These are phyloP conservation scores for Anagrus nilaparvatae DNA, from an alignment of 1,140 invertebrate species.

Conservation along the genomic window DNA sequence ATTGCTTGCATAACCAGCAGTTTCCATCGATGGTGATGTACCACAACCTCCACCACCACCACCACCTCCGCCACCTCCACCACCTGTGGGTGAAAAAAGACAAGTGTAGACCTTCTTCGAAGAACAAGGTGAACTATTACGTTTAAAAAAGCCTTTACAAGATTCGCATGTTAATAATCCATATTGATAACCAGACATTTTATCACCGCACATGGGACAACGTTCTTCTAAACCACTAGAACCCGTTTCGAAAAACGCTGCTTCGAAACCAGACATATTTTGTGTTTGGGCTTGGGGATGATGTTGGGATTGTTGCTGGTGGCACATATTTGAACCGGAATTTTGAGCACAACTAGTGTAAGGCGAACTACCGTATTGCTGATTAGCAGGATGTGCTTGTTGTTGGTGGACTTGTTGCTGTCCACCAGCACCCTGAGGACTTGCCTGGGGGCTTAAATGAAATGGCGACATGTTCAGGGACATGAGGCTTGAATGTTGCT, in stretches of 20 bases:
- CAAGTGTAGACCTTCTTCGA: slow-evolving; percentile 95
- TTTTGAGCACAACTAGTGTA: slow-evolving; percentile 35
- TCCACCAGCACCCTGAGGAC: slow-evolving; percentile 37
- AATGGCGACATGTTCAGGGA: slow-evolving; percentile 77
- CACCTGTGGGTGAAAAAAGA: slow-evolving; percentile 59
- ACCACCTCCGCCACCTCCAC: slow-evolving; percentile 34
- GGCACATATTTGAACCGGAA: slow-evolving; percentile 36
- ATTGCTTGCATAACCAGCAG: too few species aligned
- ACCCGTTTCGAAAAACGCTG: slow-evolving; percentile 65
- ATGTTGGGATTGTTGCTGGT: slow-evolving; percentile 13
- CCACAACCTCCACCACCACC: slow-evolving; percentile 24
- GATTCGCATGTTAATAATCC: slow-evolving; percentile 97
- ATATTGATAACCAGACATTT: slow-evolving; percentile 98
- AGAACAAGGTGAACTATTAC: slow-evolving; percentile 74
- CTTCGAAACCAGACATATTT: slow-evolving; percentile 35
- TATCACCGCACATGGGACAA: slow-evolving; percentile 97
- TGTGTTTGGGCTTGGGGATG: slow-evolving; percentile 25
- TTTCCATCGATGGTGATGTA: slow-evolving; percentile 24
- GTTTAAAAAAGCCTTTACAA: slow-evolving; percentile 94
- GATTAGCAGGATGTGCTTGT: slow-evolving; percentile 28
- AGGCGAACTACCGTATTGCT: slow-evolving; percentile 29
- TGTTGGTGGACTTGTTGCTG: slow-evolving; percentile 28
- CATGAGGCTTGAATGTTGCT: slow-evolving; percentile 71
- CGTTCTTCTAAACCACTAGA: slow-evolving; percentile 92
- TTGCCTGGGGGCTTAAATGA: slow-evolving; percentile 58